These are phyloP conservation scores for Nautilus pompilius DNA, from an alignment of 1,140 invertebrate genomes.

Conservation along the genomic window DNA sequence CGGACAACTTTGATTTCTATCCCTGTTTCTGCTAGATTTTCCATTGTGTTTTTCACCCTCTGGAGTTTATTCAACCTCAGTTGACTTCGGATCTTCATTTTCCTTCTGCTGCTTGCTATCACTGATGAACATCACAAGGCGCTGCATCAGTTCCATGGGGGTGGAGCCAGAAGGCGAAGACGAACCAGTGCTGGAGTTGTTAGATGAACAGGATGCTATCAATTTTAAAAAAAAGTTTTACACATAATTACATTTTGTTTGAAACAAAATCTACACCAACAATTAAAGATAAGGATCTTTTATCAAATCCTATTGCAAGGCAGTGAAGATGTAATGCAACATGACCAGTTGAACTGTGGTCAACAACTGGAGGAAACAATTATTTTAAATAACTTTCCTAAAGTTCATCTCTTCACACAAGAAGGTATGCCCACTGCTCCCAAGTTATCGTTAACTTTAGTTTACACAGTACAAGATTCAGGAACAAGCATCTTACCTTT, in stretches of 20 bases:
- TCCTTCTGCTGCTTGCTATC: conserved; percentile 12
- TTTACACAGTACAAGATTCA: no score
- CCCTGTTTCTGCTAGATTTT: no score
- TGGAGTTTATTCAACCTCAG: no score
- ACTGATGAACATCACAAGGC: conserved; percentile 31
- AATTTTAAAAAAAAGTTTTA: conserved; percentile 13
- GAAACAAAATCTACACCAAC: background rate
- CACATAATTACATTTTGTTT: background rate
- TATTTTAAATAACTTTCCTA: background rate
- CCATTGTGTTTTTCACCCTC: no score
- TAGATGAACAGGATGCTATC: conserved; percentile 35
- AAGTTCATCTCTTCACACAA: background rate
- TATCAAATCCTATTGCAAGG: background rate
- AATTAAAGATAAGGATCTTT: background rate
- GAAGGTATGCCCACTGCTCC: background rate
- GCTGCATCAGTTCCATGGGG: conserved; percentile 35
- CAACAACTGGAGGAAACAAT: background rate
- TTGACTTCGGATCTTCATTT: no score
- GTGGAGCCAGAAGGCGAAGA: conserved; percentile 35
- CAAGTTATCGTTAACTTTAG: no score
- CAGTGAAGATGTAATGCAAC: background rate
- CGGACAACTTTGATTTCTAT: no score
- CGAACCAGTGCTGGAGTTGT: conserved; percentile 38
- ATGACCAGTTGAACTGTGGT: background rate
- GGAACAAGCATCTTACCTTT: background rate